Percentiles rank a stretch among this genome's conserved stretches.
Conservation (phyloP, 2,113 vertebrate genomes). For the Laticauda laticaudata region DNA sequence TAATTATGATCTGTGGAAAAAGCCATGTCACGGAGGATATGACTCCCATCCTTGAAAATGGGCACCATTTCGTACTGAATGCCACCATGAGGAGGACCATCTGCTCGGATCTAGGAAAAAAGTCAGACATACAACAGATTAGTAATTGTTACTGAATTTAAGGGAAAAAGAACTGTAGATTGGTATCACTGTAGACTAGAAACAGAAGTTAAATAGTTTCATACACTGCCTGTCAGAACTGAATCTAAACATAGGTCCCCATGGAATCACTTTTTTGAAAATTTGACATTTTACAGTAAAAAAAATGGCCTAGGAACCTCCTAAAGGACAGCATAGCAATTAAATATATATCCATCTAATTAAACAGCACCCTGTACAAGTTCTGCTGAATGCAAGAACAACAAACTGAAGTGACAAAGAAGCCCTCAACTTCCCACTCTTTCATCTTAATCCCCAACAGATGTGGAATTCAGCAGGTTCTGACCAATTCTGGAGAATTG, state of each 20-base stretch:
- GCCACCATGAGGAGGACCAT: conserved; percentile 88
- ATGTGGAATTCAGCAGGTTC: too few relatives aligned
- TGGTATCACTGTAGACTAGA: background rate
- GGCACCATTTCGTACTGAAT: conserved; percentile 90
- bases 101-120: conserved; percentile 86
- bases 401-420: background rate
- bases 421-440: background rate
- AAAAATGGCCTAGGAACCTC: background rate
- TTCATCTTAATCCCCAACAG: background rate
- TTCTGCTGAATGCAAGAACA: background rate
- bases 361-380: background rate
- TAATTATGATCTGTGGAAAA: conserved; percentile 88
- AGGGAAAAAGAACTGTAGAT: background rate
- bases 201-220: background rate
- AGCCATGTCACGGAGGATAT: conserved; percentile 92
- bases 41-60: conserved; percentile 88
- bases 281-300: background rate
- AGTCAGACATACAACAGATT: conserved; percentile 24
- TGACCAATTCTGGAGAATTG: too few relatives aligned
- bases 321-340: background rate
- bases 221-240: background rate
- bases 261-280: background rate
- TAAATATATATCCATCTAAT: background rate
- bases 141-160: background rate
- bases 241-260: background rate